Conservation (phyloP, 1,140 invertebrate species). For the Drosophila burlai region DNA sequence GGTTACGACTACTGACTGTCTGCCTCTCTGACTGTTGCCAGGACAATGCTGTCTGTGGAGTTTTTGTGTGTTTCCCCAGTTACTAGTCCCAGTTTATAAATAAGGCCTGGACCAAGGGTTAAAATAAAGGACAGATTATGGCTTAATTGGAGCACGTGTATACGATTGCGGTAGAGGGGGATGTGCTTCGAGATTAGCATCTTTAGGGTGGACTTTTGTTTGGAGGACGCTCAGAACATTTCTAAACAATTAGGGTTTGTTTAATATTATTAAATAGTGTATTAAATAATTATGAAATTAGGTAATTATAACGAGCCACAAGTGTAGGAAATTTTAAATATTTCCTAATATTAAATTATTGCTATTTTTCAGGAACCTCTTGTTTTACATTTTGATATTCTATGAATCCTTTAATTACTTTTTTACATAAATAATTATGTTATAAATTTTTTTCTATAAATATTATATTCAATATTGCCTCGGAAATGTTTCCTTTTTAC, state of each 20-base stretch:
- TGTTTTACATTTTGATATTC: too few relatives aligned
- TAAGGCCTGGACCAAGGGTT: conserved; percentile 3
- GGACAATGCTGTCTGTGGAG: conserved; percentile 4
- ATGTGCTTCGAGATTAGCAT: neutral
- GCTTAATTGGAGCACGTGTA: conserved; percentile 34
- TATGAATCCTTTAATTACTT: too few relatives aligned
- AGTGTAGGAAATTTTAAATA: neutral
- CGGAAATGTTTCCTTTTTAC: neutral
- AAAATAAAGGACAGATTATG: conserved; percentile 25
- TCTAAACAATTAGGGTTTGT: neutral
- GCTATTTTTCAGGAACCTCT: too few relatives aligned
- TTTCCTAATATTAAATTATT: too few relatives aligned
- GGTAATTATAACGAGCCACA: neutral
- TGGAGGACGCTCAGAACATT: neutral
- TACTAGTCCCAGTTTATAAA: conserved; percentile 3
- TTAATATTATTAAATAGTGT: neutral
- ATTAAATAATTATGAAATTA: neutral
- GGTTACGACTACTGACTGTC: conserved; percentile 6
- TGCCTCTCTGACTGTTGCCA: conserved; percentile 9
- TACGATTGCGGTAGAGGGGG: neutral
- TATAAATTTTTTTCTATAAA: neutral
- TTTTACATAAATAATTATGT: neutral
- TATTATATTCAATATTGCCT: too few relatives aligned
- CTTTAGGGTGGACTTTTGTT: neutral
- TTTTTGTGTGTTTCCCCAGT: neutral